Evolutionary conservation across 2,113 vertebrate species (phyloP).

Genomic region (Nycticebus coucang): DNA sequence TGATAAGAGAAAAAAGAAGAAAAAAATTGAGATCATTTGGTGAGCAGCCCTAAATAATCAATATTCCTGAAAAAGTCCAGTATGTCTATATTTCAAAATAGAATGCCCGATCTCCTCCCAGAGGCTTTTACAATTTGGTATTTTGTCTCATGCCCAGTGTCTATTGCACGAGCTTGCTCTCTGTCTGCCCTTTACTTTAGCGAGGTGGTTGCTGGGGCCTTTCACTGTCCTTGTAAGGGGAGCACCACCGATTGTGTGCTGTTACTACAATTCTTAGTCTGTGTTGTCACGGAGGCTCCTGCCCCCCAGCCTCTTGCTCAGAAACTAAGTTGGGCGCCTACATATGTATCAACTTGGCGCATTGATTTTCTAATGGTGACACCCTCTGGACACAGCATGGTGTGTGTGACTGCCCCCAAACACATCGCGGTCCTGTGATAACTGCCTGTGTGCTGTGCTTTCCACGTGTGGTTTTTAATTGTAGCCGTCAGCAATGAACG

Average conservation of each 20-base stretch:
- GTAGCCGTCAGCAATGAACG: no score
- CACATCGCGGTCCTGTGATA: rapidly evolving
- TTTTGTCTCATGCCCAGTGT: no score
- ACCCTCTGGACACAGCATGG: not conserved
- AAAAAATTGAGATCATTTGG: not conserved
- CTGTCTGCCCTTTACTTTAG: not conserved
- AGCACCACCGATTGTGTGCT: rapidly evolving
- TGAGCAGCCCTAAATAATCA: not conserved
- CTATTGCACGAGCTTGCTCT: not conserved
- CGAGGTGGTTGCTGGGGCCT: not conserved
- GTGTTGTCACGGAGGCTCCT: no score
- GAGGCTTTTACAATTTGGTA: not conserved
- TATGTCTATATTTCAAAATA: not conserved
- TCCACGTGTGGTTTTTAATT: not conserved
- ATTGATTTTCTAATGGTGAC: not conserved
- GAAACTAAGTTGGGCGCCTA: no score
- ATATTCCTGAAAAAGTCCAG: no score
- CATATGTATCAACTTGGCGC: rapidly evolving
- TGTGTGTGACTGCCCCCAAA: no score
- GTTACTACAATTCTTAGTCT: not conserved
- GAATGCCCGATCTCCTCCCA: not conserved
- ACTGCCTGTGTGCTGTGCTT: not conserved
- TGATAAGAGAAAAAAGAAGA: not conserved
- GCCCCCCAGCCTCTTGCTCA: not conserved
- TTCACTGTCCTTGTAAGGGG: no score